Evolutionary conservation across 1,140 invertebrate species (phyloP), one percentile per base, ranked within the genome.

Genomic region (Drosophila santomea): DNA sequence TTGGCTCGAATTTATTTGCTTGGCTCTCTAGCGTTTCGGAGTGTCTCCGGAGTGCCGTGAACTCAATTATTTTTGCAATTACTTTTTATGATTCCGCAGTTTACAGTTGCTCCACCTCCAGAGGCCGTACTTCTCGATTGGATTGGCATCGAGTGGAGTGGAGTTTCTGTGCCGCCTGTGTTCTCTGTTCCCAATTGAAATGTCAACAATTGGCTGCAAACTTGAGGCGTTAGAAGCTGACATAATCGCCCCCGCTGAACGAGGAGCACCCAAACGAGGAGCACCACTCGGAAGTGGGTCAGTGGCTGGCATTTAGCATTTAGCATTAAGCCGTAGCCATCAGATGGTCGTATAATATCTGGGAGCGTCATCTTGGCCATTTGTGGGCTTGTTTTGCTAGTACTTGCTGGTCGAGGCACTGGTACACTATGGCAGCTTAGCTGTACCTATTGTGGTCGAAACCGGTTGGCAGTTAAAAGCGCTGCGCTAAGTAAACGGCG

Each of bases 51-150:
- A 79, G 82, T 82, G 83, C 62, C 72, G 78, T 86, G 83, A 86
- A 83, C 83, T 86, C 83, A 86, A 86, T 86, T 86, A 86, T 83
- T 86, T 86, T 86, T 73, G 83, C 79, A 86, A 86, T 88, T 88
- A 88, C 79, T 75, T 71, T 76, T 81, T 81, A 75, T 72, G 58
- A 68, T 62, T 82, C 78, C 54, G 76, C 67, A 59, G 76, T 74
- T 76, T 63, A 78, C 67, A 71, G 64, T 69, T 69, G 64, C 25
- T 55, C 43, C 67, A 57, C 66, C 67, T 71, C 67, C 25, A 36
- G 64, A 69, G 50, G 64, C 64, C 67, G 35, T 48, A 50, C 41
- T 35, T 20, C 43, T 69, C 52, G 67, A 71, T 57, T 71, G 50
- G 51, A 14, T 48, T 39, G 64, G 45, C 15, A 35, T 63, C 4